Evolutionary conservation across 2,113 vertebrate genomes (phyloP).

Genomic region (Esox niger): DNA sequence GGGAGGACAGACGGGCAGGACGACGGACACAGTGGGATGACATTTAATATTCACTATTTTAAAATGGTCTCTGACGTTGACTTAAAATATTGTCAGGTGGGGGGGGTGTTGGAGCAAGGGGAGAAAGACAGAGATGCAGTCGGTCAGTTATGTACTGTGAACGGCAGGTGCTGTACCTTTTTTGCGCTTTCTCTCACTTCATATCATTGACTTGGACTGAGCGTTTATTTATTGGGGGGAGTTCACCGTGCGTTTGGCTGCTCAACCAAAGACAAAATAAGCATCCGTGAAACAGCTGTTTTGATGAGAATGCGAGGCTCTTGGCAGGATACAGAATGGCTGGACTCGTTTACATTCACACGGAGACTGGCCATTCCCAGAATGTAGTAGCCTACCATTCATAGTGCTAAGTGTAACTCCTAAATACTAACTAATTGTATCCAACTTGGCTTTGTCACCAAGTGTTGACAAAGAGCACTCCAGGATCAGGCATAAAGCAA

Average conservation of each 20-base stretch:
- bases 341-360: conserved; percentile 10
- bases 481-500: too few relatives aligned
- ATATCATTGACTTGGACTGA: background rate
- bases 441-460: too few relatives aligned
- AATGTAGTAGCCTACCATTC: background rate
- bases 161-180: too few relatives aligned
- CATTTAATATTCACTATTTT: too few relatives aligned
- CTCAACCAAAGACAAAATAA: background rate
- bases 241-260: background rate
- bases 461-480: background rate
- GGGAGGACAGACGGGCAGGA: too few relatives aligned
- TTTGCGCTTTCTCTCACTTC: too few relatives aligned
- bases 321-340: too few relatives aligned
- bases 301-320: too few relatives aligned
- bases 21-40: too few relatives aligned
- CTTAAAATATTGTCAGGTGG: too few relatives aligned
- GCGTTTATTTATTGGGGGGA: background rate
- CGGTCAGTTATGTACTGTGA: background rate
- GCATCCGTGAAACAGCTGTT: conserved; percentile 19
- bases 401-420: background rate
- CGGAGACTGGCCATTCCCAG: background rate
- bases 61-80: too few relatives aligned
- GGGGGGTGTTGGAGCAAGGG: background rate
- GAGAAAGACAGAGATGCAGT: background rate
- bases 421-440: background rate